A percentile compares a stretch with the other conserved stretches of the same genome.
Evolutionary conservation across 2,888 invertebrate genomes (phyloP).

Genomic region (Alentia gelatinosa): DNA sequence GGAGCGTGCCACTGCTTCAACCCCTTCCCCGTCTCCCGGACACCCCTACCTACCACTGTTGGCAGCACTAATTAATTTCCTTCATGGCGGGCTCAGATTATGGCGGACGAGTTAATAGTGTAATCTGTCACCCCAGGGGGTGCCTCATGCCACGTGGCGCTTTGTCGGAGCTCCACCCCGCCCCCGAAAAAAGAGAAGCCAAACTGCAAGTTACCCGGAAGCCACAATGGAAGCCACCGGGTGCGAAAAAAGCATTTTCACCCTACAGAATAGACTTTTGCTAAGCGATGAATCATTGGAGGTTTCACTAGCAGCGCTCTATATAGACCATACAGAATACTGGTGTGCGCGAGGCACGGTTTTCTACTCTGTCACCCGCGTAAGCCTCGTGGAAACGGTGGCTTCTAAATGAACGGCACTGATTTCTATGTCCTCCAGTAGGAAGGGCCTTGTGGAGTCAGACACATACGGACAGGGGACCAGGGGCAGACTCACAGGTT

Average conservation of each 20-base stretch:
- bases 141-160: not conserved
- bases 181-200: not conserved
- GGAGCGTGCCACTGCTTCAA: not conserved
- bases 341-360: not conserved
- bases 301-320: slow-evolving; percentile 4
- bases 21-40: not conserved
- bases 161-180: not conserved
- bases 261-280: not conserved
- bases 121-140: not conserved
- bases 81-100: not conserved
- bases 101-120: slow-evolving; percentile 9
- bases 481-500: not conserved
- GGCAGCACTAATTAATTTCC: not conserved
- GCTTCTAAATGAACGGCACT: not conserved
- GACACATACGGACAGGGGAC: not conserved
- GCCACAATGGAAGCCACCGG: slow-evolving; percentile 9
- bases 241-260: not conserved
- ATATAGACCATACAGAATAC: not conserved
- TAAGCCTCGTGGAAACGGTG: not conserved
- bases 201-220: not conserved
- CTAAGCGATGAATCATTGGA: not conserved
- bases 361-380: not conserved
- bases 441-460: not conserved
- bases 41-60: not conserved
- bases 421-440: not conserved